phyloP scores from a whole-genome alignment of 2,113 vertebrate species.

The Petaurus breviceps region DNA sequence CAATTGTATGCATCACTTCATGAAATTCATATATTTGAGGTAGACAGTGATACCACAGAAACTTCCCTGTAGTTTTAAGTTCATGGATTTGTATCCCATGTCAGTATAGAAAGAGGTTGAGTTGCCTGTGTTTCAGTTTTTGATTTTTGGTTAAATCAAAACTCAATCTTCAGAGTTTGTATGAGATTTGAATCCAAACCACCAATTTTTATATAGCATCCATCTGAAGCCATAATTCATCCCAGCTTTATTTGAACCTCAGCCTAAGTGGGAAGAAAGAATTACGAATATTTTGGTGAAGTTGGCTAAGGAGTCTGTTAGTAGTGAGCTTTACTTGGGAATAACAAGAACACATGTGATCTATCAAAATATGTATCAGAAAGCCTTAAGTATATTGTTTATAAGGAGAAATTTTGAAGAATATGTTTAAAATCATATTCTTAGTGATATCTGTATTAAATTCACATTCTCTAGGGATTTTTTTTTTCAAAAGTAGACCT shows the following conservation, averaged over 20 bases:
- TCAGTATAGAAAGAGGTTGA: background rate
- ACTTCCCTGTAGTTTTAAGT: background rate
- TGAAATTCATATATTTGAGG: conserved; percentile 44
- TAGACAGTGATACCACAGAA: background rate
- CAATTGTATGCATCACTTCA: background rate
- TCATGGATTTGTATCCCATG: background rate
- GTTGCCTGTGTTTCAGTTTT: background rate
- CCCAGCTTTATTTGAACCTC: conserved; percentile 56
- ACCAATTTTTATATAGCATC: conserved; percentile 46
- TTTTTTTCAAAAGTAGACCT: background rate
- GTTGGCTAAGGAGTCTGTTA: conserved; percentile 27
- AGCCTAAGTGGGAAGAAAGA: conserved; percentile 27
- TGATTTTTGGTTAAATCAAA: conserved; percentile 2
- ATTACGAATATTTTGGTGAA: conserved; percentile 5
- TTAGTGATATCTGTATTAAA: background rate
- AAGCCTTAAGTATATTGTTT: conserved; percentile 14
- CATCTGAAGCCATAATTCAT: conserved; percentile 56
- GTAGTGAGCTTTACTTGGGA: background rate
- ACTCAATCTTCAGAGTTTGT: conserved; percentile 23
- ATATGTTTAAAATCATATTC: background rate
- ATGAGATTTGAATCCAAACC: conserved; percentile 39
- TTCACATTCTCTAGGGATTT: background rate
- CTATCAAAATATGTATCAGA: background rate
- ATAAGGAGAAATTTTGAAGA: background rate
- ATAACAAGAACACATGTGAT: conserved; percentile 30